Percentiles rank a stretch among this genome's conserved stretches.
Evolutionary conservation across 2,888 invertebrate species (phyloP).

Genomic region (Cheilosia variabilis): DNA sequence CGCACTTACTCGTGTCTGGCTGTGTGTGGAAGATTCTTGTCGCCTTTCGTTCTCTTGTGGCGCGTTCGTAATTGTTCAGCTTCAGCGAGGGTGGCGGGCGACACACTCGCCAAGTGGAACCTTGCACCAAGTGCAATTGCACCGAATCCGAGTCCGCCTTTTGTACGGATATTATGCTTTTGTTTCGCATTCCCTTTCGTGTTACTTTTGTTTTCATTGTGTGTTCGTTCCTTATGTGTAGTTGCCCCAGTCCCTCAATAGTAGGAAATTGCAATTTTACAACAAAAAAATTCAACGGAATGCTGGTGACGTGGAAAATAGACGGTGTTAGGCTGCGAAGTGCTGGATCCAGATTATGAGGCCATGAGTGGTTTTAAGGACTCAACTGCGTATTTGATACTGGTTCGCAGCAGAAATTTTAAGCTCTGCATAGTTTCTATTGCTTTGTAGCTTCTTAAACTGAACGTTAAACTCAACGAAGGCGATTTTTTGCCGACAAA

Average conservation of each 20-base stretch:
- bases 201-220: slow-evolving; percentile 62
- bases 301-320: slow-evolving; percentile 23
- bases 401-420: no score
- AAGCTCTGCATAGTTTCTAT: no score
- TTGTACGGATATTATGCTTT: slow-evolving; percentile 23
- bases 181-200: slow-evolving; percentile 58
- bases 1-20: neutral
- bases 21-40: slow-evolving; percentile 40
- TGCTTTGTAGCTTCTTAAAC: no score
- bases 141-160: slow-evolving; percentile 36
- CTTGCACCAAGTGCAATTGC: slow-evolving; percentile 62
- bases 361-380: no score
- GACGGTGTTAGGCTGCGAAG: no score
- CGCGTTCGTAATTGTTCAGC: neutral
- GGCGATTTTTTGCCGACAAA: no score
- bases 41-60: slow-evolving; percentile 4
- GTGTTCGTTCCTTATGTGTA: slow-evolving; percentile 11
- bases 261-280: neutral
- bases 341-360: no score
- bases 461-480: no score
- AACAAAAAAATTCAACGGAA: slow-evolving; percentile 6
- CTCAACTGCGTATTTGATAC: no score
- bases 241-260: neutral
- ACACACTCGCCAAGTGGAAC: slow-evolving; percentile 17
- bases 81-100: neutral